Percentiles rank a stretch among this genome's conserved stretches.
phyloP scores from a whole-genome alignment of 2,888 invertebrate species.

The Germaria angustata region DNA sequence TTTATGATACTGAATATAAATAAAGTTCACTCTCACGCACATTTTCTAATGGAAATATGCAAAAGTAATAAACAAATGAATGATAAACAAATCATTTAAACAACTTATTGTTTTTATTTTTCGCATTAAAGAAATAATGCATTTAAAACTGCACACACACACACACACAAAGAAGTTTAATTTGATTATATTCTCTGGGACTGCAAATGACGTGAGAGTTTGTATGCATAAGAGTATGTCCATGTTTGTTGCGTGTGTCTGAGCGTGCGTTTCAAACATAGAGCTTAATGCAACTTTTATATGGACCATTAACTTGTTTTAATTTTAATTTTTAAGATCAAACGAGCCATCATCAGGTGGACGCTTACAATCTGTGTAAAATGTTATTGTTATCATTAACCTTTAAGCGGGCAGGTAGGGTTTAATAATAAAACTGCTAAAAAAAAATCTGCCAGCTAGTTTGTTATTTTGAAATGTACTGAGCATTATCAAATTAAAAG shows the following conservation, averaged over 20 bases:
- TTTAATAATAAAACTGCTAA: no score
- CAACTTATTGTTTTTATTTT: conserved; percentile 24
- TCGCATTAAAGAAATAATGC: conserved; percentile 9
- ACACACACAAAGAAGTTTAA: conserved; percentile 39
- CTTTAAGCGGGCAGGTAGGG: not conserved
- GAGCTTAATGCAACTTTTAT: conserved; percentile 19
- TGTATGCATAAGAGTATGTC: not conserved
- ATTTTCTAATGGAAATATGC: not conserved
- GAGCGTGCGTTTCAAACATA: not conserved
- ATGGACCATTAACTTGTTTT: not conserved
- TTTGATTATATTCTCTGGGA: not conserved
- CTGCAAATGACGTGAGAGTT: not conserved
- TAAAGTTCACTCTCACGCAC: conserved; percentile 1
- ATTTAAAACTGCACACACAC: not conserved
- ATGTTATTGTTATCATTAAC: conserved; percentile 15
- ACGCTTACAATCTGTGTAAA: conserved; percentile 15
- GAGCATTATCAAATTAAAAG: no score
- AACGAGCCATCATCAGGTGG: conserved; percentile 33
- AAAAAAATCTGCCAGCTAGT: no score
- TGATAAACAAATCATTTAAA: conserved; percentile 53
- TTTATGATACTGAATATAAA: conserved; percentile 3
- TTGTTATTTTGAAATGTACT: no score
- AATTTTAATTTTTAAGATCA: conserved; percentile 26
- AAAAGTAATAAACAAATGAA: conserved; percentile 16
- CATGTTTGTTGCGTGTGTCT: not conserved